Conservation (phyloP, 2,113 vertebrate genomes). For the Choloepus hoffmanni region DNA sequence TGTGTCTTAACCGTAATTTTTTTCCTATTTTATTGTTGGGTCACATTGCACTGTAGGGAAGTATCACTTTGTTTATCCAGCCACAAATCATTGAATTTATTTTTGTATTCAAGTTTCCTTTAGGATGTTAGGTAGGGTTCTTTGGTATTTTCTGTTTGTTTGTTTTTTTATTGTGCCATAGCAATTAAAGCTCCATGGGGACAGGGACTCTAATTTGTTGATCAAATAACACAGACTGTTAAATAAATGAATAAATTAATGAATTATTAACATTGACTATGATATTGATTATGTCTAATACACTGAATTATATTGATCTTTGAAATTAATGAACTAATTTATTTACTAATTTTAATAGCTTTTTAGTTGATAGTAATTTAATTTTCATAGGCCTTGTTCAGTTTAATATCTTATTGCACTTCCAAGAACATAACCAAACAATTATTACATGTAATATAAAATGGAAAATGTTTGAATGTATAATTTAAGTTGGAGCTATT, state of each 20-base stretch:
- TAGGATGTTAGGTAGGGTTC: no score
- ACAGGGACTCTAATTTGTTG: neutral
- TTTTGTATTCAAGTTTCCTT: neutral
- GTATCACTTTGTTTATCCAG: neutral
- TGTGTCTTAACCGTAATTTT: neutral
- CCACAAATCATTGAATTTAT: no score
- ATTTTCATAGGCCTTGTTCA: neutral
- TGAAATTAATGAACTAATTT: neutral
- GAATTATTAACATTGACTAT: no score
- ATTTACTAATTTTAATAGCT: neutral
- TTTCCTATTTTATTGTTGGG: neutral
- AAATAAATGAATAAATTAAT: no score
- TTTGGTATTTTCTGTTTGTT: neutral
- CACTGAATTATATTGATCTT: neutral
- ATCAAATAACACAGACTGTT: neutral
- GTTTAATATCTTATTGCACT: neutral
- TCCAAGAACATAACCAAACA: neutral
- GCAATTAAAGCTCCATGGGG: neutral
- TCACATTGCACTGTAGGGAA: neutral
- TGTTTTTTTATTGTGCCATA: neutral
- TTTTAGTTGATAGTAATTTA: neutral
- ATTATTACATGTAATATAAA: neutral
- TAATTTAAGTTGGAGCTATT: neutral
- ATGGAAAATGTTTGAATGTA: neutral
- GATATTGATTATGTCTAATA: neutral